phyloP scores from a whole-genome alignment of 1,140 invertebrate species.

The Drosophila serrata region DNA sequence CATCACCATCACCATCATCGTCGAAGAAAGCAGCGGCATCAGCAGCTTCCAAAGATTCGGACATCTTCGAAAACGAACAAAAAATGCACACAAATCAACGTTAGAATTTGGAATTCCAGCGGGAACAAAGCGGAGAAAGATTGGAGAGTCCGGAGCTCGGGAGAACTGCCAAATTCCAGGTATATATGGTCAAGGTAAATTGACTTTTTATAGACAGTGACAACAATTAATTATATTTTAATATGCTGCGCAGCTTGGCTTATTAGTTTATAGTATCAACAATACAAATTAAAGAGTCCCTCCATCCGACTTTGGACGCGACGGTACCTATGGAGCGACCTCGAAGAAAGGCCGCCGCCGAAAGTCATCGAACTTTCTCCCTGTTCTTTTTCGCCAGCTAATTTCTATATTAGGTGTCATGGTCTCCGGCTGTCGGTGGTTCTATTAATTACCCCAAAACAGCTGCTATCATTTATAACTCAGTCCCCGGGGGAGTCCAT shows the following conservation, averaged over 20 bases:
- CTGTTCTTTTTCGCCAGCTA: constrained; percentile 58
- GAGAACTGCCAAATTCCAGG: constrained; percentile 52
- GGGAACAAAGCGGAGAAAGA: constrained; percentile 55
- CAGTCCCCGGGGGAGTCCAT: constrained; percentile 21
- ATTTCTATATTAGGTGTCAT: constrained; percentile 82
- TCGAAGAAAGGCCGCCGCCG: constrained; percentile 73
- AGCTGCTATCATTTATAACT: constrained; percentile 49
- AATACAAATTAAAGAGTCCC: constrained; percentile 65
- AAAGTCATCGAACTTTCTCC: constrained; percentile 82
- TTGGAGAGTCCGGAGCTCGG: constrained; percentile 22
- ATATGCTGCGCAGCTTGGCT: constrained; percentile 74
- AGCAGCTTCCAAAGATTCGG: constrained; percentile 51
- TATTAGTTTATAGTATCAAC: constrained; percentile 83
- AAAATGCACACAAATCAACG: constrained; percentile 82
- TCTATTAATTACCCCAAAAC: constrained; percentile 53
- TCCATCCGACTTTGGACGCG: constrained; percentile 1
- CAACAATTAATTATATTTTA: constrained; percentile 84
- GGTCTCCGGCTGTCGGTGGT: constrained; percentile 45
- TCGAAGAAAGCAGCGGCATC: constrained; percentile 67
- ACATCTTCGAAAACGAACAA: constrained; percentile 44
- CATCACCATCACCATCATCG: constrained; percentile 27
- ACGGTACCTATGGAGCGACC: constrained; percentile 24
- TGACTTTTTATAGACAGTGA: constrained; percentile 83
- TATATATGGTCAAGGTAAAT: constrained; percentile 58
- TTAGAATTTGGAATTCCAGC: constrained; percentile 61